Evolutionary conservation across 2,888 invertebrate species (phyloP).

Genomic region (Catocala fraxini): DNA sequence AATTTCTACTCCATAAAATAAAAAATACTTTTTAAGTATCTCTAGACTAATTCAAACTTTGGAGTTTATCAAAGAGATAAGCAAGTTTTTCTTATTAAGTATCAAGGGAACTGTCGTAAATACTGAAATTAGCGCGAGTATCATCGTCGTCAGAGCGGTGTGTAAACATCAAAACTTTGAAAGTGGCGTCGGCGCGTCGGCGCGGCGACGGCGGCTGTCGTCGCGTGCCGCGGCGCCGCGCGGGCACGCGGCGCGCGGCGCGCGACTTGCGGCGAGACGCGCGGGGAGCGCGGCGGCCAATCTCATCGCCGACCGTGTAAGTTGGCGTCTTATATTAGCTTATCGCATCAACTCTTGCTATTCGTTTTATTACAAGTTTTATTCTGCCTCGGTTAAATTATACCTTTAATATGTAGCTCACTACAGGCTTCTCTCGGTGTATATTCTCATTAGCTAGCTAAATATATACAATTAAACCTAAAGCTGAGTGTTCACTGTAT

Average conservation of each 20-base stretch:
- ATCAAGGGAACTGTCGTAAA: slow-evolving; percentile 78
- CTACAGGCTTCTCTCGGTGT: slow-evolving; percentile 18
- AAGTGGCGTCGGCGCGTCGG: slow-evolving; percentile 63
- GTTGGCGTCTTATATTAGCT: slow-evolving; percentile 52
- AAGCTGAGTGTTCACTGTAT: slow-evolving; percentile 35
- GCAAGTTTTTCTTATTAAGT: slow-evolving; percentile 77
- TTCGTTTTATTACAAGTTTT: slow-evolving; percentile 51
- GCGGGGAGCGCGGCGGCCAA: slow-evolving; percentile 23
- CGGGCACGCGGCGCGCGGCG: not conserved
- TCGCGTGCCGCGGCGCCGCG: slow-evolving; percentile 19
- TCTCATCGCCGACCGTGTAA: slow-evolving; percentile 42
- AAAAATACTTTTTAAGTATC: slow-evolving; percentile 45
- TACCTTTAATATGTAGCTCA: slow-evolving; percentile 33
- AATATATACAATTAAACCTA: slow-evolving; percentile 47
- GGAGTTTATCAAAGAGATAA: slow-evolving; percentile 68
- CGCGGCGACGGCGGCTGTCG: slow-evolving; percentile 35
- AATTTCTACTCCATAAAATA: slow-evolving; percentile 52
- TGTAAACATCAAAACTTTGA: slow-evolving; percentile 80
- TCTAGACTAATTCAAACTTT: slow-evolving; percentile 62
- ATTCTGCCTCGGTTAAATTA: slow-evolving; percentile 41
- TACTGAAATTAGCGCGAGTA: slow-evolving; percentile 79
- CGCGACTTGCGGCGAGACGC: slow-evolving; percentile 13
- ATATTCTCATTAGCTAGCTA: slow-evolving; percentile 41
- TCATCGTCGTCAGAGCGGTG: slow-evolving; percentile 69
- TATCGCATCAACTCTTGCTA: slow-evolving; percentile 46